phyloP scores from a whole-genome alignment of 2,888 invertebrate genomes.

The Cancer borealis region DNA sequence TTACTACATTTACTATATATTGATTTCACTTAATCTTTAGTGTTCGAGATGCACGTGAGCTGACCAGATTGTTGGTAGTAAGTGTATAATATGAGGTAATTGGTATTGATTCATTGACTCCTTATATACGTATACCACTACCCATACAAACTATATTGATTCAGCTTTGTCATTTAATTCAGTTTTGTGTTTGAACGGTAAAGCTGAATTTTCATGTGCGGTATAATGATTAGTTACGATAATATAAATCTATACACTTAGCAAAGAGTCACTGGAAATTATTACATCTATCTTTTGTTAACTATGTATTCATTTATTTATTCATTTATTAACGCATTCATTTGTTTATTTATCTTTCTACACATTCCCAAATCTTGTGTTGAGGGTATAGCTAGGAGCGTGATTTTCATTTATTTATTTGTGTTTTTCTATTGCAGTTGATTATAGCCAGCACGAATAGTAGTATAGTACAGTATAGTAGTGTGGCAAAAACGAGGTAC shows the following conservation, averaged over 20 bases:
- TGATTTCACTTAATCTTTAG: neutral
- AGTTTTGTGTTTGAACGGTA: neutral
- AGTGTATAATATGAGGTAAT: conserved; percentile 1
- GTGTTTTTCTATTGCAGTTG: neutral
- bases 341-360: neutral
- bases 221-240: neutral
- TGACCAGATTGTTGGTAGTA: neutral
- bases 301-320: neutral
- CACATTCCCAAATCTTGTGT: no score
- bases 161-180: neutral
- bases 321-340: neutral
- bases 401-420: neutral
- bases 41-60: neutral
- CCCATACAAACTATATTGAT: neutral
- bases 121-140: neutral
- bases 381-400: no score
- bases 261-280: neutral
- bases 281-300: neutral
- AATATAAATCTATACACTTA: neutral
- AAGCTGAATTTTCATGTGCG: neutral
- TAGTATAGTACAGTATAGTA: neutral
- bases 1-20: neutral
- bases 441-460: neutral
- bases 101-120: neutral
- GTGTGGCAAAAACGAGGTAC: neutral